Evolutionary conservation across 1,140 invertebrate species (phyloP), one percentile per base, ranked within the genome.

Genomic region (Pissodes strobi): DNA sequence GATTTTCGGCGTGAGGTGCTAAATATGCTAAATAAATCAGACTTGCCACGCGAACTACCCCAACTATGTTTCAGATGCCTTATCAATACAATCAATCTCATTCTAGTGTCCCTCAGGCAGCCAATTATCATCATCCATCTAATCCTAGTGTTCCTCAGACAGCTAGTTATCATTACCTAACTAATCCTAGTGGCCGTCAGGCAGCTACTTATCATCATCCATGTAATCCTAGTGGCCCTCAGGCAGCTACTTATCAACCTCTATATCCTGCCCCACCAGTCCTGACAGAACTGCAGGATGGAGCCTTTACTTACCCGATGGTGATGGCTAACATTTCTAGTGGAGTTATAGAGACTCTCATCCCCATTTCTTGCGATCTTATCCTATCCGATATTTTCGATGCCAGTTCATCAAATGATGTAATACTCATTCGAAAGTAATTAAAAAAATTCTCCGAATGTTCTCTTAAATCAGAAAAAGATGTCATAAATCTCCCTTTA

Each of bases 401-500:
- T 38, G 51, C 30, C 25, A 53, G 51, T 25, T 25, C 22, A 19
- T 49, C 22, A 19, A 56, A 38, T 17, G 53, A 22, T 56, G 8
- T 39, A 41, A 58, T 18, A 21, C 18, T 45, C 41, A 45, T 58
- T 58, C 25, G 18, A n/a, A 25, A 58, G 39, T 58, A 25, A 46
- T 58, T 45, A 30, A 13, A 58, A 38, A 60, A 60, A 23, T 60
- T 39, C 12, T 60, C 57, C 13, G 39, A 17, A 43, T 43, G 5
- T n/a, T 43, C 17, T 48, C 18, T 4, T 48, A 48, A 48, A 22
- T 48, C 21, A 2, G 8, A 5, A 48, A 48, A 21, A 48, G 45
- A 8, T 12, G 9, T 18, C 9, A 21, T 10, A 8, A 48, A 48
- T 48, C 18, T 48, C 6, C 45, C 45, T 23, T 15, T 48, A 6